Percentiles rank a stretch among this genome's conserved stretches.
Evolutionary conservation across 2,888 invertebrate species (phyloP).

Genomic region (Cephonodes hylas): DNA sequence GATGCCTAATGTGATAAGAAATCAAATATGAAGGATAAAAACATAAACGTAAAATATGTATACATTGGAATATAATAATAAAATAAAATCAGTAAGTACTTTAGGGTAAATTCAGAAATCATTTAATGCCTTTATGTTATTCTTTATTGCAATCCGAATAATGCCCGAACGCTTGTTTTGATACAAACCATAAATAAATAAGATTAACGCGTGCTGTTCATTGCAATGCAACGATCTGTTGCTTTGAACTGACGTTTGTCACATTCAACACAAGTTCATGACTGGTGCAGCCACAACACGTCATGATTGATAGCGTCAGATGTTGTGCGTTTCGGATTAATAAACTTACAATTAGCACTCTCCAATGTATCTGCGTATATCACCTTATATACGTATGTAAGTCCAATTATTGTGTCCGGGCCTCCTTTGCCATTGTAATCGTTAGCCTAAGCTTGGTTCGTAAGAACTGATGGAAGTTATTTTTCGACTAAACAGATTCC

Average conservation of each 20-base stretch:
- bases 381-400: neutral
- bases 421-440: neutral
- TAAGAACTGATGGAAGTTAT: too few relatives aligned
- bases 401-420: neutral
- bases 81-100: too few relatives aligned
- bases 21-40: too few relatives aligned
- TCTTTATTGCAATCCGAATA: too few relatives aligned
- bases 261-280: neutral
- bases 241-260: neutral
- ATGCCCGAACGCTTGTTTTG: too few relatives aligned
- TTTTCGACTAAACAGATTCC: too few relatives aligned
- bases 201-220: neutral
- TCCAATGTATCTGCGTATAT: too few relatives aligned
- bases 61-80: too few relatives aligned
- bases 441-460: neutral
- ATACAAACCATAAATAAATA: neutral
- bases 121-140: too few relatives aligned
- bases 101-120: too few relatives aligned
- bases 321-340: neutral
- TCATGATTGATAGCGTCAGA: neutral
- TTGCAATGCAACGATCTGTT: neutral
- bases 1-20: too few relatives aligned
- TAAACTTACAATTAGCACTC: neutral
- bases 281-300: neutral
- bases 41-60: too few relatives aligned